Conservation (phyloP, 2,797 vertebrate genomes). For the Brachyalestes nurse region DNA sequence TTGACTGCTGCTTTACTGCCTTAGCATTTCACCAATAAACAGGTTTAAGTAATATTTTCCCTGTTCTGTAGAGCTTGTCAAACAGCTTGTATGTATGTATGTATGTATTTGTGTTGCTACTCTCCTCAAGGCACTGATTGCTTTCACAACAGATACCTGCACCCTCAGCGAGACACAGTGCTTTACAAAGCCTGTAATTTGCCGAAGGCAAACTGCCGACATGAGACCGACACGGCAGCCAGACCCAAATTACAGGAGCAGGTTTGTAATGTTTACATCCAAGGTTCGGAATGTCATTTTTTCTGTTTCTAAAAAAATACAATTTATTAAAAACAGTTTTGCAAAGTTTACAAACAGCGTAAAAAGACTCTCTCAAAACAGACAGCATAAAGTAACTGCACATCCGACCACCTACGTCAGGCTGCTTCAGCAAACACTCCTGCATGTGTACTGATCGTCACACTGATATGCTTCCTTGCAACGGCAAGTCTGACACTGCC, state of each 20-base stretch:
- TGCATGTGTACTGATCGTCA: neutral
- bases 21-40: too few relatives aligned
- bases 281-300: neutral
- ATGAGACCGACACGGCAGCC: conserved; percentile 10
- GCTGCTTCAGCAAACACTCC: neutral
- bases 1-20: too few relatives aligned
- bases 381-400: neutral
- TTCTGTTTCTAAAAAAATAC: too few relatives aligned
- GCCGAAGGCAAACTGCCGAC: neutral
- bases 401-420: neutral
- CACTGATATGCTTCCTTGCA: neutral
- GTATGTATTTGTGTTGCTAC: neutral
- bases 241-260: conserved; percentile 27
- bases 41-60: too few relatives aligned
- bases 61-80: too few relatives aligned
- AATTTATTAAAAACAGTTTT: too few relatives aligned
- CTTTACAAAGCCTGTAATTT: conserved; percentile 10
- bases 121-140: neutral
- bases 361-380: neutral
- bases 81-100: too few relatives aligned
- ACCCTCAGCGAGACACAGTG: conserved; percentile 15
- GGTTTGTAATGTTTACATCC: neutral
- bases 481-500: neutral
- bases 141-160: conserved; percentile 14
- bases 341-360: too few relatives aligned